A percentile compares a stretch with the other conserved stretches of the same genome.
Evolutionary conservation across 2,888 invertebrate species (phyloP).

Genomic region (Plebejus argus): DNA sequence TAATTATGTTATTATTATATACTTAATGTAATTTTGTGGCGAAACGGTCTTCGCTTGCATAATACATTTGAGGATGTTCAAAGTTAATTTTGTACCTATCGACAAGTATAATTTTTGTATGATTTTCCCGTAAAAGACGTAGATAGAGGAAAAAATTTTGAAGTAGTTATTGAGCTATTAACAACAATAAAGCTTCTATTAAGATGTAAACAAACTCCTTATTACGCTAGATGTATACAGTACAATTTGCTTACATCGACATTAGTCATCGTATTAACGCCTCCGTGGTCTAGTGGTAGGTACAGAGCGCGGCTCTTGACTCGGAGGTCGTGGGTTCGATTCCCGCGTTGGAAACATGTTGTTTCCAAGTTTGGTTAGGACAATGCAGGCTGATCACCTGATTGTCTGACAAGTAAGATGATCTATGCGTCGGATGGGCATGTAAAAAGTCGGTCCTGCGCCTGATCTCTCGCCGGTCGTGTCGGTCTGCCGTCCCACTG

Average conservation of each 20-base stretch:
- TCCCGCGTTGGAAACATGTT: too few relatives aligned
- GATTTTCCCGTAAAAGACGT: not conserved
- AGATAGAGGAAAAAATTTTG: not conserved
- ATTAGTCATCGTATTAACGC: conserved; percentile 5
- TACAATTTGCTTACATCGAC: conserved; percentile 7
- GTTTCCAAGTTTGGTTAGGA: too few relatives aligned
- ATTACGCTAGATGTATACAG: not conserved
- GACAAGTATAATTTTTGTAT: not conserved
- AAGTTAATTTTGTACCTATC: not conserved
- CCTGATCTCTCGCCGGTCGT: too few relatives aligned
- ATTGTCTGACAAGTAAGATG: too few relatives aligned
- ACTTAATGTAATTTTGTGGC: not conserved
- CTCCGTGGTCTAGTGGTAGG: too few relatives aligned
- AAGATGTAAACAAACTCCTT: conserved; percentile 6
- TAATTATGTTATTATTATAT: not conserved
- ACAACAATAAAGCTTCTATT: not conserved
- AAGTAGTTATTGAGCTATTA: not conserved
- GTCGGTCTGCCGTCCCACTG: too few relatives aligned
- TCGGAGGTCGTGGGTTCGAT: too few relatives aligned
- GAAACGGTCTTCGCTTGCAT: not conserved
- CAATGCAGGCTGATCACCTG: too few relatives aligned
- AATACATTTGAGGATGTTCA: not conserved
- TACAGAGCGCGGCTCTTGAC: too few relatives aligned
- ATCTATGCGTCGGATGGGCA: too few relatives aligned
- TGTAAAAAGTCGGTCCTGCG: too few relatives aligned